These are phyloP conservation scores for Tyrophagus putrescentiae DNA, from an alignment of 1,140 invertebrate species.

Conservation along the genomic window DNA sequence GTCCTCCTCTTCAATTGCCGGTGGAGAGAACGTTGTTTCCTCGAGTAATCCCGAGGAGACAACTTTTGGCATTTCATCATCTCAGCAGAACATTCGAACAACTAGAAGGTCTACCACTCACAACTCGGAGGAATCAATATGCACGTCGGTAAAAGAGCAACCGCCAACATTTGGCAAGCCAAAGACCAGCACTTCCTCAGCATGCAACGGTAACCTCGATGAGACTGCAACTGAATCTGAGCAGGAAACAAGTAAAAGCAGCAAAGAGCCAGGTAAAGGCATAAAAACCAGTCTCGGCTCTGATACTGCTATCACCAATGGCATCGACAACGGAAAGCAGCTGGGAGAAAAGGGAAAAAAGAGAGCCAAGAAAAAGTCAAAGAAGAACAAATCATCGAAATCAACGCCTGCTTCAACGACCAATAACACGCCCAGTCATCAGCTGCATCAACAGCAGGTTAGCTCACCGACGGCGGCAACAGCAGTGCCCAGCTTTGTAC, in stretches of 20 bases:
- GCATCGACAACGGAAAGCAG: neutral
- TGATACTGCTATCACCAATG: neutral
- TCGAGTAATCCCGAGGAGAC: too few relatives aligned
- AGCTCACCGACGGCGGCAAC: neutral
- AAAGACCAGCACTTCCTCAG: neutral
- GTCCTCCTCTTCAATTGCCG: too few relatives aligned
- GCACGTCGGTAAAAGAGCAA: neutral
- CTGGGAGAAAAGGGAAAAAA: slow-evolving; percentile 19
- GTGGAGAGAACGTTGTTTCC: too few relatives aligned
- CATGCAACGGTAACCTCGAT: neutral
- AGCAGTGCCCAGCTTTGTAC: too few relatives aligned
- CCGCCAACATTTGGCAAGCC: neutral
- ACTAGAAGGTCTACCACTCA: neutral
- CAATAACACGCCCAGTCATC: neutral
- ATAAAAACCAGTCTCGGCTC: neutral
- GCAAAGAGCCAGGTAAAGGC: slow-evolving; percentile 10
- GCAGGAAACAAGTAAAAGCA: slow-evolving; percentile 5
- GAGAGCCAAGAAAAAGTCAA: slow-evolving; percentile 16
- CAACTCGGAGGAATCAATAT: slow-evolving; percentile 7
- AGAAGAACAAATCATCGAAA: slow-evolving; percentile 20
- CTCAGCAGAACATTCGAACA: neutral
- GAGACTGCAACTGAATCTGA: slow-evolving; percentile 6
- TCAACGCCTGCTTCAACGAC: neutral
- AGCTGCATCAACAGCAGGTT: neutral
- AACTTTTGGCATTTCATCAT: too few relatives aligned